phyloP scores from a whole-genome alignment of 2,888 invertebrate species.

The Rhagophthalmus giganteus region DNA sequence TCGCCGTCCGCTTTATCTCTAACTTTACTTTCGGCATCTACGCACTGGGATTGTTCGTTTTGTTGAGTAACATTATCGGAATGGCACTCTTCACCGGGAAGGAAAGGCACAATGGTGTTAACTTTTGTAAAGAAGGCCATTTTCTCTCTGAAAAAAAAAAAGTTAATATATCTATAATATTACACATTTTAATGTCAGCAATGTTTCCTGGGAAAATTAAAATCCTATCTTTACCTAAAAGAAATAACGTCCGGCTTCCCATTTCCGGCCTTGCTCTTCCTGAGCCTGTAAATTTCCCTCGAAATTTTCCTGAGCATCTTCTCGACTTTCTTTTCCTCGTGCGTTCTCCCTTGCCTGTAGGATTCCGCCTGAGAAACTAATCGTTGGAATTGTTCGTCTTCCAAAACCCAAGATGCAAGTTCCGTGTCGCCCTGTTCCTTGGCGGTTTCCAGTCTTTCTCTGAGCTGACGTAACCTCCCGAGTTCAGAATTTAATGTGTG shows the following conservation, averaged over 20 bases:
- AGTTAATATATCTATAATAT: slow-evolving; percentile 5
- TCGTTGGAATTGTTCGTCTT: slow-evolving; percentile 83
- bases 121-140: slow-evolving; percentile 94
- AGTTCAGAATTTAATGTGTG: slow-evolving; percentile 85
- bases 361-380: slow-evolving; percentile 65
- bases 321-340: slow-evolving; percentile 72
- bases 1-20: slow-evolving; percentile 52
- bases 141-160: slow-evolving; percentile 77
- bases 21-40: slow-evolving; percentile 38
- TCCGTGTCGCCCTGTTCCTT: slow-evolving; percentile 81
- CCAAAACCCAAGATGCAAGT: slow-evolving; percentile 82
- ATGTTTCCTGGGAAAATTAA: neutral
- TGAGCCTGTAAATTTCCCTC: slow-evolving; percentile 86
- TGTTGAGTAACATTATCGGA: slow-evolving; percentile 18
- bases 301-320: slow-evolving; percentile 85
- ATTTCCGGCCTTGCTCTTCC: slow-evolving; percentile 84
- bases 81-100: slow-evolving; percentile 64
- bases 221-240: slow-evolving; percentile 77
- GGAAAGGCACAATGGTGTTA: slow-evolving; percentile 73
- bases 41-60: slow-evolving; percentile 28
- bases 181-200: neutral
- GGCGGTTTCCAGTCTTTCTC: slow-evolving; percentile 80
- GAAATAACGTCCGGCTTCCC: slow-evolving; percentile 89
- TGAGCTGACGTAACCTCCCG: slow-evolving; percentile 76
- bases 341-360: slow-evolving; percentile 58